Percentiles rank a stretch among this genome's conserved stretches.
Conservation (phyloP, 2,113 vertebrate species). For the Pelodiscus sinensis region DNA sequence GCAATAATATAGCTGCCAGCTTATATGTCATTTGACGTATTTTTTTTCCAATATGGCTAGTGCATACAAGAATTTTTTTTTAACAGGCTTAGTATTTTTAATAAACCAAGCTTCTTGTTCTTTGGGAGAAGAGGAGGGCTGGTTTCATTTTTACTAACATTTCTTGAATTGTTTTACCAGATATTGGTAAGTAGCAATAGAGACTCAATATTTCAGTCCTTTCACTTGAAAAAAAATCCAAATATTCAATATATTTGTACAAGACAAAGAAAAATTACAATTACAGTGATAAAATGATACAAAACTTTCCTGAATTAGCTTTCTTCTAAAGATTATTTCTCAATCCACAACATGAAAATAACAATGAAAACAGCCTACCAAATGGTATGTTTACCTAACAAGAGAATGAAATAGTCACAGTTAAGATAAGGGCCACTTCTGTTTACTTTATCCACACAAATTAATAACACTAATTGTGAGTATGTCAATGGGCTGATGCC, state of each 20-base stretch:
- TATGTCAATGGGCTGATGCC: not conserved
- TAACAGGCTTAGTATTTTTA: not conserved
- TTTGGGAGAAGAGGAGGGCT: not conserved
- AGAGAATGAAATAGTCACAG: accelerated
- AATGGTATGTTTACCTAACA: not conserved
- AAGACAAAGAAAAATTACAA: not conserved
- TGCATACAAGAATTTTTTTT: slow-evolving; percentile 57
- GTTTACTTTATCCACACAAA: not conserved
- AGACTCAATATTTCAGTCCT: not conserved
- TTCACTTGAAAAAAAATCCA: not conserved
- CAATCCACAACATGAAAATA: not conserved
- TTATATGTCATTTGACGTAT: slow-evolving; percentile 45
- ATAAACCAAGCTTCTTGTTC: slow-evolving; percentile 29
- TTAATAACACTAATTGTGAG: not conserved
- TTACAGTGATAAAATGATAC: not conserved
- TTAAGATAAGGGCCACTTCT: not conserved
- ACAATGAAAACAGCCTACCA: not conserved
- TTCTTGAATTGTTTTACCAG: not conserved
- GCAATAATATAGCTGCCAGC: slow-evolving; percentile 34
- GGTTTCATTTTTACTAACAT: not conserved
- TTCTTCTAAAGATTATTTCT: not conserved
- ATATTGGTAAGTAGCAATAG: not conserved
- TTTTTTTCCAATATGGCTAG: slow-evolving; percentile 34
- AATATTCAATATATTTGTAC: not conserved
- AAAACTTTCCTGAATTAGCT: not conserved